Evolutionary conservation across 1,140 invertebrate genomes (phyloP), one percentile per base, ranked within the genome.

Genomic region (Zophobas morio): DNA sequence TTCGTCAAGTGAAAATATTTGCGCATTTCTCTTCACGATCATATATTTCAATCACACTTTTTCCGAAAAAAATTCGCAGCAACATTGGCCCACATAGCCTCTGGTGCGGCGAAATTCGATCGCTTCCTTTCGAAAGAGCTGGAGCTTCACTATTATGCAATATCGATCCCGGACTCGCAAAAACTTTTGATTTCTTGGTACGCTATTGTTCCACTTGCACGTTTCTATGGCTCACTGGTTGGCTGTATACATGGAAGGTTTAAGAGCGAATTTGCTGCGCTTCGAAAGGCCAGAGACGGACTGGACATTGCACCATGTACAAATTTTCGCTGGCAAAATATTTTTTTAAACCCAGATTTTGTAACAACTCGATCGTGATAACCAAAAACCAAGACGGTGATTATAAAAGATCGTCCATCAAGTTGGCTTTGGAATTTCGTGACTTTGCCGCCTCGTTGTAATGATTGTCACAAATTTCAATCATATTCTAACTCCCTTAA

Each of bases 51-150:
- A 20, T 20, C 20, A 20, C 20, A 20, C 20, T 20, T 20, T 20
- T 20, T 20, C 20, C 20, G 20, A 20, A 54, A 54, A 54, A 34
- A 34, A 5, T 1, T 34, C 32, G 40, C 60, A n/a, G 42, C 40
- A 66, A 66, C 60, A 66, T 42, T 66, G 60, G 37, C 60, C 60
- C 60, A 66, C 37, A 42, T 66, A 66, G 20, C 60, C 60, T n/a
- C 37, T 66, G 20, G 42, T 20, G 20, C 20, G 20, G 32, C 20
- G 20, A 8, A 54, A 54, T 34, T 54, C 53, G 32, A 54, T 54
- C 53, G 35, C 53, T 54, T 54, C 20, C 35, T 54, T 5, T n/a
- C 35, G 32, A 20, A 20, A 20, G 20, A 20, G 20, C 20, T 20
- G 20, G 20, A 20, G 42, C 35, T 54, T 20, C 20, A 54, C 32